phyloP scores from a whole-genome alignment of 2,113 vertebrate species.

The Patagioenas fasciata region DNA sequence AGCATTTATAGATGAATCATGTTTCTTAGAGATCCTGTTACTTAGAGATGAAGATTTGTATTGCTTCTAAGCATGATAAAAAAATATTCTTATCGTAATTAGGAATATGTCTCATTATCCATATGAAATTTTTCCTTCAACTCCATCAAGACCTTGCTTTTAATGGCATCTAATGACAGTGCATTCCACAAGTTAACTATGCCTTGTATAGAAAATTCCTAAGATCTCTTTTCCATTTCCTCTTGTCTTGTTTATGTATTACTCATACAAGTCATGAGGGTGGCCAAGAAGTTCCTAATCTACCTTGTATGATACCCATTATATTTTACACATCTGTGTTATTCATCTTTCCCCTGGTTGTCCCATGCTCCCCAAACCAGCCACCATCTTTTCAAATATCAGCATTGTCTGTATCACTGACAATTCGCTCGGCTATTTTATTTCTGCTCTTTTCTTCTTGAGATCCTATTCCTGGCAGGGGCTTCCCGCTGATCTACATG shows the following conservation, averaged over 20 bases:
- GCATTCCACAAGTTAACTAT: background rate
- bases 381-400: background rate
- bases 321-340: constrained; percentile 13
- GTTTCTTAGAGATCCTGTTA: background rate
- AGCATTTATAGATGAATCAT: background rate
- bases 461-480: constrained; percentile 4
- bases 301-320: background rate
- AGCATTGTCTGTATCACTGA: background rate
- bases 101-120: background rate
- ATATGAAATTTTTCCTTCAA: background rate
- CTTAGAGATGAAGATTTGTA: background rate
- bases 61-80: background rate
- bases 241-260: constrained; percentile 62
- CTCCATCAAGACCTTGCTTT: background rate
- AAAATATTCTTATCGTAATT: background rate
- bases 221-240: constrained; percentile 70
- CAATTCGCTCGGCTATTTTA: background rate
- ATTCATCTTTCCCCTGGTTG: background rate
- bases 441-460: constrained; percentile 1
- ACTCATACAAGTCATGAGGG: constrained; percentile 63
- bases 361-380: background rate
- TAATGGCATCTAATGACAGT: background rate
- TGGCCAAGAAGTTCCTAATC: constrained; percentile 32
- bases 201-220: constrained; percentile 38
- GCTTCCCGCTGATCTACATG: background rate